Conservation (phyloP, 1,140 invertebrate species). For the Heliconius himera region DNA sequence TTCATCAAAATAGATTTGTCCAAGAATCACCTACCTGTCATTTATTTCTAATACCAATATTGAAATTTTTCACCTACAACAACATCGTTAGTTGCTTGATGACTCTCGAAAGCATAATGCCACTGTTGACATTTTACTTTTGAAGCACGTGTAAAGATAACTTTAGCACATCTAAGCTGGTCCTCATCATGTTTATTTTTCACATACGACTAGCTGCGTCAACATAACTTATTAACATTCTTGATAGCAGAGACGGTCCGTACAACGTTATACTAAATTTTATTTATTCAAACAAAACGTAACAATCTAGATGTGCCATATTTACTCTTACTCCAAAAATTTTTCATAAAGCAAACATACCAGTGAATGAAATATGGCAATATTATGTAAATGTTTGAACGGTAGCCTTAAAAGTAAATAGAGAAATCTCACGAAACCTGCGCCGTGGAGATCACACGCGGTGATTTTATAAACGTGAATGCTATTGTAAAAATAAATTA, state of each 20-base stretch:
- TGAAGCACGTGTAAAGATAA: slow-evolving; percentile 66
- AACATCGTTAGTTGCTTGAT: slow-evolving; percentile 57
- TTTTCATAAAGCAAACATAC: slow-evolving; percentile 7
- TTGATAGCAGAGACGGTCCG: slow-evolving; percentile 55
- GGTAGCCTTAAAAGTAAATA: slow-evolving; percentile 53
- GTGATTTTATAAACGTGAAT: slow-evolving; percentile 57
- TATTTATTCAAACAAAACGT: slow-evolving; percentile 41
- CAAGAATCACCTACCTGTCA: neutral
- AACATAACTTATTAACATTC: slow-evolving; percentile 68
- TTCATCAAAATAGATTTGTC: neutral
- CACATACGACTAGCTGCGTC: slow-evolving; percentile 63
- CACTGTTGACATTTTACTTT: slow-evolving; percentile 73
- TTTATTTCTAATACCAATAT: slow-evolving; percentile 29
- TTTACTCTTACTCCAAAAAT: slow-evolving; percentile 40
- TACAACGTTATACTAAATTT: slow-evolving; percentile 48
- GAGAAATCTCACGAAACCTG: slow-evolving; percentile 51
- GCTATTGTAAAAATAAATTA: slow-evolving; percentile 75
- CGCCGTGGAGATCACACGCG: slow-evolving; percentile 60
- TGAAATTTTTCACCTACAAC: slow-evolving; percentile 43
- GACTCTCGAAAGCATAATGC: slow-evolving; percentile 68
- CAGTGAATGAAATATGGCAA: slow-evolving; percentile 28
- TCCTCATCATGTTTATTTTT: slow-evolving; percentile 74
- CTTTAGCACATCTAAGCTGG: slow-evolving; percentile 75
- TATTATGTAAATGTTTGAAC: slow-evolving; percentile 44
- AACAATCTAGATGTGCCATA: slow-evolving; percentile 33